Base-by-base conservation (phyloP, 1,140 invertebrate genomes). In the Mamestra configurata region DNA sequence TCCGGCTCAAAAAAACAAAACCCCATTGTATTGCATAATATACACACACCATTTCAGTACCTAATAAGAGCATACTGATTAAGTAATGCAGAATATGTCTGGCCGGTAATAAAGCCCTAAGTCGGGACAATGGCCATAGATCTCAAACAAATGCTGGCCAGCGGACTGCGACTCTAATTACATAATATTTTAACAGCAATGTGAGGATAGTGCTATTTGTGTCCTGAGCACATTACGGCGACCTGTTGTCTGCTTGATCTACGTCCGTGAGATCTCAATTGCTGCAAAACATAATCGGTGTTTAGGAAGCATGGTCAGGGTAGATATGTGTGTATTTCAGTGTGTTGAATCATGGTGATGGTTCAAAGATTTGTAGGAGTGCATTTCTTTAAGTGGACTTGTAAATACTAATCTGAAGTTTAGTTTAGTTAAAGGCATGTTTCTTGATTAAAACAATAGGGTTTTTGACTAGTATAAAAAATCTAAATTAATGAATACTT, bases 141-240 rank as follows among this genome's bases (percentile, higher is more conserved):
- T 85, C 79, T 80, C 61, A 68, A 61, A 77, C 79, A 71, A 84
- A 80, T 78, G 77, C 77, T 57, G 22, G 22, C 53, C 53, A 51
- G 55, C 80, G 59, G 64, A 70, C 64, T 79, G 78, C 77, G 53
- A 81, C 66, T 68, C 77, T 87, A 88, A 89, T 86, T 85, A 89
- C 85, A 81, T 83, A 85, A 89, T 88, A 87, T 86, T 84, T 89
- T 79, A 84, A 57, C 75, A 77, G 75, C 71, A 82, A 75, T 82
- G 79, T 82, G 55, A 81, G 75, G 82, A 84, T 77, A 61, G 46
- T 31, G 81, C 79, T 86, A 88, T 86, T 86, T 86, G 82, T 80
- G 83, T 85, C 82, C 31, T 59, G 66, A 71, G 72, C 66, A 79
- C 59, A 80, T 86, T 82, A 84, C 71, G 75, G 77, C 79, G 82